These are phyloP conservation scores for Anastatus disparis DNA, from an alignment of 1,140 invertebrate species.

Conservation along the genomic window DNA sequence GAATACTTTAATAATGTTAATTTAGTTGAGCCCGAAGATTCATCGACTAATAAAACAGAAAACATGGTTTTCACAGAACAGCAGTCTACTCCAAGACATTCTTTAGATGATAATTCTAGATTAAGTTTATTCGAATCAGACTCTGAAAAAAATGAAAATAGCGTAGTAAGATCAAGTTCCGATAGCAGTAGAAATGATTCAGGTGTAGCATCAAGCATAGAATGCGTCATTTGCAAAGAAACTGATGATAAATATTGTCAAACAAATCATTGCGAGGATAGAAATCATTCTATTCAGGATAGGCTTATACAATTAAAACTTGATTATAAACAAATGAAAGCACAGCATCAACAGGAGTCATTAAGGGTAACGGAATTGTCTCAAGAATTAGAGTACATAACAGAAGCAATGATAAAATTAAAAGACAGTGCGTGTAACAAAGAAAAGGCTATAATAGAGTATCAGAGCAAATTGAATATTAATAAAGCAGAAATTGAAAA, in stretches of 20 bases:
- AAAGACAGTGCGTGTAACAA: slow-evolving; percentile 45
- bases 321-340: slow-evolving; percentile 47
- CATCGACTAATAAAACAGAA: background rate
- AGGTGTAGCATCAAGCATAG: slow-evolving; percentile 45
- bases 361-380: slow-evolving; percentile 46
- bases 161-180: slow-evolving; percentile 38
- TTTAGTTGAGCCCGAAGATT: background rate
- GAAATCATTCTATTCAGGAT: slow-evolving; percentile 25
- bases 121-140: slow-evolving; percentile 29
- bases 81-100: background rate
- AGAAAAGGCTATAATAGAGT: slow-evolving; percentile 47
- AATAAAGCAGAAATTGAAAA: slow-evolving; percentile 47
- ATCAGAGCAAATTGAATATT: slow-evolving; percentile 35
- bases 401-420: slow-evolving; percentile 41
- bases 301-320: slow-evolving; percentile 42
- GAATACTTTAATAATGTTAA: slow-evolving; percentile 11
- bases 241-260: slow-evolving; percentile 25
- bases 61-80: background rate
- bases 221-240: background rate
- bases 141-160: slow-evolving; percentile 20
- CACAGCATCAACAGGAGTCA: slow-evolving; percentile 41
- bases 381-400: slow-evolving; percentile 49
- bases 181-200: slow-evolving; percentile 55
- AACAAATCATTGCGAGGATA: background rate
- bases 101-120: background rate